Conservation (phyloP, 2,888 invertebrate species). For the Celastrina argiolus region DNA sequence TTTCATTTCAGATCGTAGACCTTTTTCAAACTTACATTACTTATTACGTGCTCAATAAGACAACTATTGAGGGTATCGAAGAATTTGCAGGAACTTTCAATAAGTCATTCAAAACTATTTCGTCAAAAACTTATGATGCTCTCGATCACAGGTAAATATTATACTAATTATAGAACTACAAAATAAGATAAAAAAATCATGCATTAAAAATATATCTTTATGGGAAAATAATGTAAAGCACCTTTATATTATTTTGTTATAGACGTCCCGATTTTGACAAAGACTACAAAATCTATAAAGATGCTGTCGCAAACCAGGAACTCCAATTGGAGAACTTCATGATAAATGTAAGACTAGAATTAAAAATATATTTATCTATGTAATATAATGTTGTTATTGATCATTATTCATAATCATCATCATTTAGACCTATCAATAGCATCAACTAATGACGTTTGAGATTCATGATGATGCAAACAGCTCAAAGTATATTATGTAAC, state of each 20-base stretch:
- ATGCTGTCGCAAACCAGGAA: conserved; percentile 83
- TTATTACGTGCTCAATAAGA: conserved; percentile 85
- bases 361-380: background rate
- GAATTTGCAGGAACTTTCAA: conserved; percentile 82
- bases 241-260: conserved; percentile 29
- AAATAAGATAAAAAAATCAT: background rate
- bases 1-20: conserved; percentile 81
- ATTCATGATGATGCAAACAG: too few relatives aligned
- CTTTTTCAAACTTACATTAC: conserved; percentile 84
- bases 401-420: too few relatives aligned
- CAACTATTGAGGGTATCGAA: conserved; percentile 89
- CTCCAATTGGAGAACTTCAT: conserved; percentile 85
- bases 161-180: background rate
- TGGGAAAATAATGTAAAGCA: background rate
- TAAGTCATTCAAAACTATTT: conserved; percentile 81
- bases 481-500: too few relatives aligned
- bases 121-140: conserved; percentile 86
- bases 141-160: conserved; percentile 83
- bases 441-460: too few relatives aligned
- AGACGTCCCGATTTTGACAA: conserved; percentile 82
- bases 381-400: background rate
- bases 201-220: background rate
- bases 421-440: too few relatives aligned
- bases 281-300: conserved; percentile 86
- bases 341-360: conserved; percentile 60